Conservation (phyloP, 2,888 invertebrate genomes). For the Spodoptera littoralis region DNA sequence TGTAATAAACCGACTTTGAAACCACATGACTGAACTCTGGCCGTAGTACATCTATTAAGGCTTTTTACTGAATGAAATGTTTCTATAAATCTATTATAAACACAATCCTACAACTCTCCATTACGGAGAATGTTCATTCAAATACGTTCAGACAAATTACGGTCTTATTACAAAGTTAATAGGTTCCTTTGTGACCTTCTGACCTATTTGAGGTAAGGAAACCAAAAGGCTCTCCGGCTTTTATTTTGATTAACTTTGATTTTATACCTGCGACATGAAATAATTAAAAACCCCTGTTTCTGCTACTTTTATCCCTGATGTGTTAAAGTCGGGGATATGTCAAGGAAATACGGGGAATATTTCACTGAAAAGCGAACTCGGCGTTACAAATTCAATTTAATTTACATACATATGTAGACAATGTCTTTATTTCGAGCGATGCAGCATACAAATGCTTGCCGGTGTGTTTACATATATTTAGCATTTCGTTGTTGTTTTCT, state of each 20-base stretch:
- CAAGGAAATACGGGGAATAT: slow-evolving; percentile 19
- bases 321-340: slow-evolving; percentile 11
- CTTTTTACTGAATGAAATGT: slow-evolving; percentile 10
- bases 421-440: slow-evolving; percentile 15
- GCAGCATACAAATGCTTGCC: slow-evolving; percentile 39
- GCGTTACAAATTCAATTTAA: slow-evolving; percentile 39
- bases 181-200: slow-evolving; percentile 32
- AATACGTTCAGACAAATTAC: slow-evolving; percentile 40
- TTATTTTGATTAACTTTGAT: slow-evolving; percentile 38
- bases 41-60: neutral
- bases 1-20: too few relatives aligned
- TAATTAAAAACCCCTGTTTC: slow-evolving; percentile 6
- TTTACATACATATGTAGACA: slow-evolving; percentile 36
- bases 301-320: slow-evolving; percentile 7
- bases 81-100: slow-evolving; percentile 6
- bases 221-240: slow-evolving; percentile 24
- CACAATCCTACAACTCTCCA: slow-evolving; percentile 16
- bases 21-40: too few relatives aligned
- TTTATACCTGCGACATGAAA: slow-evolving; percentile 18
- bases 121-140: slow-evolving; percentile 28
- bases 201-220: slow-evolving; percentile 24
- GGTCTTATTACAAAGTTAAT: slow-evolving; percentile 38
- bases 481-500: slow-evolving; percentile 11
- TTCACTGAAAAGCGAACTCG: slow-evolving; percentile 23
- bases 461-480: slow-evolving; percentile 11